phyloP scores from a whole-genome alignment of 1,140 invertebrate genomes.

The Drosophila pallidifrons region DNA sequence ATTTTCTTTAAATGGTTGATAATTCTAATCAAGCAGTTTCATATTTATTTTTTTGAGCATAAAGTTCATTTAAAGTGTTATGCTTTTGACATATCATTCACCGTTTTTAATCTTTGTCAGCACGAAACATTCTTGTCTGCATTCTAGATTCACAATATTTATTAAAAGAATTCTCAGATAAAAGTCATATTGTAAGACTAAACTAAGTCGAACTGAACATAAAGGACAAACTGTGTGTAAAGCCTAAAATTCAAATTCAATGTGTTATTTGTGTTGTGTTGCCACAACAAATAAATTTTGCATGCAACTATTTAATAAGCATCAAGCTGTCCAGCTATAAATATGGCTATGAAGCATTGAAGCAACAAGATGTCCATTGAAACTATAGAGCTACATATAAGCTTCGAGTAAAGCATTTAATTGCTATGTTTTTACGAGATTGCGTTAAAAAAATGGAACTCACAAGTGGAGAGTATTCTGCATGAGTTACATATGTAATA shows the following conservation, averaged over 20 bases:
- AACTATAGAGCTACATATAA: constrained; percentile 39
- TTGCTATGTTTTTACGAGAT: constrained; percentile 72
- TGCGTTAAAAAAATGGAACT: constrained; percentile 8
- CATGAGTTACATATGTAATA: constrained; percentile 15
- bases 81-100: background rate
- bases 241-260: constrained; percentile 62
- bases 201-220: constrained; percentile 2
- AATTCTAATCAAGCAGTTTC: no score
- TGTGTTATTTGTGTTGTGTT: constrained; percentile 28
- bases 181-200: background rate
- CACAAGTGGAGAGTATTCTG: background rate
- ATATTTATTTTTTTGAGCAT: no score
- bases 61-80: background rate
- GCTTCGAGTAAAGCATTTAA: constrained; percentile 66
- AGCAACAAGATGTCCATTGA: constrained; percentile 16
- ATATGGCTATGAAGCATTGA: constrained; percentile 60
- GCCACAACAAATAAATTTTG: constrained; percentile 59
- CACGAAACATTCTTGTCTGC: background rate
- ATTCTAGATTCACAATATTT: background rate
- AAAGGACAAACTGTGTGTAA: constrained; percentile 45
- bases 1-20: no score
- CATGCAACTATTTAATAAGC: constrained; percentile 81
- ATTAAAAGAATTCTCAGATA: background rate
- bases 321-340: constrained; percentile 67
- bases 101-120: background rate